Evolutionary conservation across 2,888 invertebrate species (phyloP).

Genomic region (Macropis europaea): DNA sequence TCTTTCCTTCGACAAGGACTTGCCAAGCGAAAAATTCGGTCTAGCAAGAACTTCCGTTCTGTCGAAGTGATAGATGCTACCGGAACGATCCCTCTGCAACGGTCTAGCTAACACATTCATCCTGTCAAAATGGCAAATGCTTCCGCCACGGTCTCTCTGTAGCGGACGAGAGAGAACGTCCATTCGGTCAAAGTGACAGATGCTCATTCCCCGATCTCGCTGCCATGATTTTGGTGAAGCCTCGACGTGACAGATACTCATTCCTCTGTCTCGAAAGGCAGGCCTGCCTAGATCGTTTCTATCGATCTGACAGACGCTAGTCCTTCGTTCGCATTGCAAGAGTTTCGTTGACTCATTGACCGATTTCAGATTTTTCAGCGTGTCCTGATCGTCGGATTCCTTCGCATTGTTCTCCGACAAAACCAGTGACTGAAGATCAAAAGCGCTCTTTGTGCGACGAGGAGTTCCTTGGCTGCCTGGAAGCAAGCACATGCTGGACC

Average conservation of each 20-base stretch:
- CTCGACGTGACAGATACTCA: constrained; percentile 71
- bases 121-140: constrained; percentile 70
- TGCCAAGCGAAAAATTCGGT: constrained; percentile 28
- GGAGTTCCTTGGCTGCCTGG: constrained; percentile 84
- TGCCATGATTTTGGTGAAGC: constrained; percentile 58
- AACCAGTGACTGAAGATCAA: constrained; percentile 90
- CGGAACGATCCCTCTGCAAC: constrained; percentile 67
- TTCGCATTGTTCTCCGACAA: constrained; percentile 79
- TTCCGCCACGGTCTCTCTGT: constrained; percentile 69
- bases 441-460: constrained; percentile 90
- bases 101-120: constrained; percentile 67
- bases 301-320: constrained; percentile 68
- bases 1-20: constrained; percentile 55
- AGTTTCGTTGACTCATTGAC: constrained; percentile 52
- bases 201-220: constrained; percentile 70
- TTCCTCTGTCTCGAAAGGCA: constrained; percentile 61
- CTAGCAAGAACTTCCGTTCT: constrained; percentile 65
- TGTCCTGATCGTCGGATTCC: constrained; percentile 35
- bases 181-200: constrained; percentile 68
- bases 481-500: constrained; percentile 84
- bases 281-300: constrained; percentile 56
- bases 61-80: constrained; percentile 71
- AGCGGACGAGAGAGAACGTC: constrained; percentile 64
- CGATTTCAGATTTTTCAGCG: constrained; percentile 35
- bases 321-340: constrained; percentile 66